Evolutionary conservation across 2,113 vertebrate genomes (phyloP).

Genomic region (Aptenodytes patagonicus): DNA sequence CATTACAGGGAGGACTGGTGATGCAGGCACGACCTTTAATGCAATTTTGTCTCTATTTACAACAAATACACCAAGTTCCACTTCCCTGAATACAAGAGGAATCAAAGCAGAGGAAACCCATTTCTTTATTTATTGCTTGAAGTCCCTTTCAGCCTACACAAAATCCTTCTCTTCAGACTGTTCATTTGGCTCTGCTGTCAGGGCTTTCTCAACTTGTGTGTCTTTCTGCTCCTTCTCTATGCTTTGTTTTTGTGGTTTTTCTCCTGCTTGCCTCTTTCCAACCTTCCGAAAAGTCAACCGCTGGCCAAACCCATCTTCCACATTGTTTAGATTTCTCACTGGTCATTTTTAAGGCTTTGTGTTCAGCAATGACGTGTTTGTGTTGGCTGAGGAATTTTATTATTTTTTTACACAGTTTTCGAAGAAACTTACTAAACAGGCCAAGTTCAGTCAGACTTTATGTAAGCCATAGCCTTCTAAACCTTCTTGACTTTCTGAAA

Average conservation of each 20-base stretch:
- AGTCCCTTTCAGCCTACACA: neutral
- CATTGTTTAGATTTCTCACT: neutral
- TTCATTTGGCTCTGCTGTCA: neutral
- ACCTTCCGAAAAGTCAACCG: neutral
- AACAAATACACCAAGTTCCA: neutral
- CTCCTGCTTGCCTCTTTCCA: neutral
- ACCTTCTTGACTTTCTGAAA: neutral
- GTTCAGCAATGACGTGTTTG: neutral
- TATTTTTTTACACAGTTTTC: neutral
- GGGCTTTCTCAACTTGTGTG: neutral
- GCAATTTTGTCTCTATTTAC: neutral
- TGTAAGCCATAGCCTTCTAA: neutral
- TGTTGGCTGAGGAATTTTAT: neutral
- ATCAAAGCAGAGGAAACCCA: neutral
- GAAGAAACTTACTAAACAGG: neutral
- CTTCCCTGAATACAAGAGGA: neutral
- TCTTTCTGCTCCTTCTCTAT: neutral
- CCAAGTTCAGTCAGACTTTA: neutral
- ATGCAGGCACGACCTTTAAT: neutral
- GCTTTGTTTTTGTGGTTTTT: neutral
- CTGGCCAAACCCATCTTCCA: neutral
- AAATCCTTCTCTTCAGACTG: neutral
- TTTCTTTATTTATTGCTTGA: neutral
- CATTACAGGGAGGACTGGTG: neutral
- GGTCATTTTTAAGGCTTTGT: neutral